Percentiles rank a stretch among this genome's conserved stretches.
Evolutionary conservation across 2,113 vertebrate species (phyloP).

Genomic region (Sylvia atricapilla): DNA sequence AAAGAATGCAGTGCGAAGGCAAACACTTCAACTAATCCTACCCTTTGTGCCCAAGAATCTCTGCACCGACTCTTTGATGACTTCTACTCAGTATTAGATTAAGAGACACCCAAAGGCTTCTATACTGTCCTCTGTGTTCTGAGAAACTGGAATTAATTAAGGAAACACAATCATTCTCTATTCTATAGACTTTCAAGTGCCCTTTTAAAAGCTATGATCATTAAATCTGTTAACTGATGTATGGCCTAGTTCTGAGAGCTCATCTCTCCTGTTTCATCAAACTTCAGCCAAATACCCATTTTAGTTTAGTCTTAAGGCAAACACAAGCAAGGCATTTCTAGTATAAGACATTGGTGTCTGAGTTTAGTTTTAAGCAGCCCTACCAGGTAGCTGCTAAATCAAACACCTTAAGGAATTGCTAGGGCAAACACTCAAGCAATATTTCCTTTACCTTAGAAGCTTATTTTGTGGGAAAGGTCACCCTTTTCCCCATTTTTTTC

Average conservation of each 20-base stretch:
- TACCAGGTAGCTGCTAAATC: background rate
- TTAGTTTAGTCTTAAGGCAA: background rate
- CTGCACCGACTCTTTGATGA: background rate
- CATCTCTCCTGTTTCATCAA: background rate
- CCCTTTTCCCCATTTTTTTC: background rate
- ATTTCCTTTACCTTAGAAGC: background rate
- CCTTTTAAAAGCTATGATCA: background rate
- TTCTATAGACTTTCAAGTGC: background rate
- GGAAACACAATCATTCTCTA: background rate
- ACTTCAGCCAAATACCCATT: background rate
- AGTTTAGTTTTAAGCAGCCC: background rate
- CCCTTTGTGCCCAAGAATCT: background rate
- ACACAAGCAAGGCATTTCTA: background rate
- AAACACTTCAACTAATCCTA: background rate
- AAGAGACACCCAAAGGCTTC: background rate
- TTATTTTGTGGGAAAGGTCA: background rate
- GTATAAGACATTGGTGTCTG: background rate
- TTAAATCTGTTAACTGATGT: background rate
- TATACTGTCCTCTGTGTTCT: fast-evolving
- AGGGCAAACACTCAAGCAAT: background rate
- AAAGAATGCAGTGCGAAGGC: background rate
- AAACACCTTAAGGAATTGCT: background rate
- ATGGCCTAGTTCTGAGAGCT: background rate
- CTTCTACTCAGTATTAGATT: background rate
- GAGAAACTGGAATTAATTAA: background rate